A percentile compares a stretch with the other conserved stretches of the same genome.
Conservation (phyloP, 2,888 invertebrate species). For the Podabrus alpinus region DNA sequence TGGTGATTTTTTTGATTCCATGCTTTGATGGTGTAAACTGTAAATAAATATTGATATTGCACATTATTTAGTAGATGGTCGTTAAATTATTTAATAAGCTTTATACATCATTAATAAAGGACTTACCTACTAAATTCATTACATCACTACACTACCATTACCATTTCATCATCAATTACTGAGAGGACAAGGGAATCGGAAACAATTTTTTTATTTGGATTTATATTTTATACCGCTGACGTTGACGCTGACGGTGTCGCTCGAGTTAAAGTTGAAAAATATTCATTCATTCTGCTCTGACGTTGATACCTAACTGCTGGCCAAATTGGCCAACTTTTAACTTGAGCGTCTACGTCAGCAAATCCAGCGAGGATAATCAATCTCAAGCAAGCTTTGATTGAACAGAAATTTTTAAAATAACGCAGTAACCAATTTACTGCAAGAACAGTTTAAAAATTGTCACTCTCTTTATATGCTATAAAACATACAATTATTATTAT, state of each 20-base stretch:
- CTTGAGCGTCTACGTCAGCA: too few relatives aligned
- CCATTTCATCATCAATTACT: neutral
- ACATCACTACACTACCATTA: constrained; percentile 1
- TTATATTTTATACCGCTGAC: neutral
- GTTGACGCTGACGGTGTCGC: neutral
- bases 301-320: too few relatives aligned
- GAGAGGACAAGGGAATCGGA: neutral
- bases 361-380: too few relatives aligned
- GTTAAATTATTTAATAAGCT: constrained; percentile 19
- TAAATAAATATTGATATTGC: constrained; percentile 16
- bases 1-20: constrained; percentile 26
- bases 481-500: too few relatives aligned
- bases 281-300: too few relatives aligned
- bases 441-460: too few relatives aligned
- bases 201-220: neutral
- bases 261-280: too few relatives aligned
- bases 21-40: constrained; percentile 23
- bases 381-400: too few relatives aligned
- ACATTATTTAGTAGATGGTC: constrained; percentile 18
- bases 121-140: constrained; percentile 24
- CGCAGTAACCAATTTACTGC: too few relatives aligned
- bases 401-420: too few relatives aligned
- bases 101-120: constrained; percentile 23
- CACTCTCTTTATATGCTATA: too few relatives aligned
- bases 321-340: too few relatives aligned